Base-by-base conservation (phyloP, 2,113 vertebrate genomes). In the Motacilla alba region DNA sequence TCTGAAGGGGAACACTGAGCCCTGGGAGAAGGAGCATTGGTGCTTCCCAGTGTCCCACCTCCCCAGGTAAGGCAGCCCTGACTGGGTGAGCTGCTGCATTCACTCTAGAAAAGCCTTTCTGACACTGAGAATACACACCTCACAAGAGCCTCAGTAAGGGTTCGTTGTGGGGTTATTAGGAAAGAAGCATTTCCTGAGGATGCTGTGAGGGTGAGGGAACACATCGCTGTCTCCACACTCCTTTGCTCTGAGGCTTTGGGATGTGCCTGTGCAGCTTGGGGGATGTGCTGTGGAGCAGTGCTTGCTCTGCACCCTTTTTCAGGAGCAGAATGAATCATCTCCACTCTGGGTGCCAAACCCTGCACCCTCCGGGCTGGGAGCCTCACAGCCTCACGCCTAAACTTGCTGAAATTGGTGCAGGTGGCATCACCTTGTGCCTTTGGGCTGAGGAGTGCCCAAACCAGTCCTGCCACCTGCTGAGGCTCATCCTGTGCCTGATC, bases 381-480 rank as follows among this genome's bases (percentile, higher is more conserved):
- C 47, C 56, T 74, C 20, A 27, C 2, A 77, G 33, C 33, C 46
- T 90, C 18, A 0, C 69, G 87, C 68, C 59, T 60, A 30, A 94
- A 83, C 84, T 77, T 93, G 87, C 72, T 47, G 68, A 52, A 78
- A 64, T 46, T 2, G 3, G 43, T 30, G 75, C 44, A 15, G 53
- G 19, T 31, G 47, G 37, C 12, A 83, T 79, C 10, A 2, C 56
- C n/a, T 44, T 33, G 30, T 11, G 7, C 43, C 30, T 86, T 55
- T 59, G 1, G 5, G 66, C 62, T 59, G 39, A 73, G 85, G 14
- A 83, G 76, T 0, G 6, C 27, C 76, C 6, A 0, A 11, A 93
- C 94, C 0, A 0, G 76, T 73, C 76, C 63, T 43, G 24, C 83
- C 0, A 0, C 41, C 67, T 3, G 1, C 60, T 70, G 67, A 66